Percentiles rank a stretch among this genome's conserved stretches.
These are phyloP conservation scores for Chaenocephalus aceratus DNA, from an alignment of 2,113 vertebrate species.

Conservation along the genomic window DNA sequence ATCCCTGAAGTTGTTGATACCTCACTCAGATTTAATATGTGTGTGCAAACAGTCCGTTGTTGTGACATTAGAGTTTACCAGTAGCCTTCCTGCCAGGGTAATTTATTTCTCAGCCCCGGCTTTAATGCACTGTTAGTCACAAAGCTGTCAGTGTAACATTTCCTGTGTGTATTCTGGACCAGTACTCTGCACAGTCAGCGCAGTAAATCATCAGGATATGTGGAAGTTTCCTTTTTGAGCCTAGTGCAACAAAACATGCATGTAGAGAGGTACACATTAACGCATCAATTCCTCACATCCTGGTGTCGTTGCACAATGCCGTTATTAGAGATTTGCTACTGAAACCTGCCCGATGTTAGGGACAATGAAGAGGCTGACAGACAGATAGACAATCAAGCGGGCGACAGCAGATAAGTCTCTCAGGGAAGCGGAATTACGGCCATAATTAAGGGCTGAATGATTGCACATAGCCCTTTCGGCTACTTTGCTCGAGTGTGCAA, in stretches of 20 bases:
- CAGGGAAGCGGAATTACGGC: conserved; percentile 7
- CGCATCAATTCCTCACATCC: neutral
- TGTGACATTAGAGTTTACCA: conserved; percentile 26
- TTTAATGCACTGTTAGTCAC: conserved; percentile 41
- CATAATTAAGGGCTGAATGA: conserved; percentile 34
- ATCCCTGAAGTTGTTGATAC: neutral
- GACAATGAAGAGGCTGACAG: conserved; percentile 10
- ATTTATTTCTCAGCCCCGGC: conserved; percentile 15
- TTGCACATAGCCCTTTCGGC: conserved; percentile 18
- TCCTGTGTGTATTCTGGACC: neutral
- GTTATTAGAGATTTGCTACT: neutral
- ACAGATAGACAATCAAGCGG: neutral
- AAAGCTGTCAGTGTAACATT: conserved; percentile 22
- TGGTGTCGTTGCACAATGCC: neutral
- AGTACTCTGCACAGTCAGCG: neutral
- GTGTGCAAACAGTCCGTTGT: neutral
- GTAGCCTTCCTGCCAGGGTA: neutral
- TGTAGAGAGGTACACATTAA: neutral
- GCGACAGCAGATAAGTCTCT: conserved; percentile 15
- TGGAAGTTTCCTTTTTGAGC: conserved; percentile 7
- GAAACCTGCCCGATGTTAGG: conserved; percentile 15
- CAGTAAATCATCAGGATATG: conserved; percentile 40
- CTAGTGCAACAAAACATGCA: conserved; percentile 1
- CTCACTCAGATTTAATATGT: neutral
- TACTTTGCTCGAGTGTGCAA: conserved; percentile 5